Base-by-base conservation (phyloP, 2,113 vertebrate species). In the Nothoprocta perdicaria region DNA sequence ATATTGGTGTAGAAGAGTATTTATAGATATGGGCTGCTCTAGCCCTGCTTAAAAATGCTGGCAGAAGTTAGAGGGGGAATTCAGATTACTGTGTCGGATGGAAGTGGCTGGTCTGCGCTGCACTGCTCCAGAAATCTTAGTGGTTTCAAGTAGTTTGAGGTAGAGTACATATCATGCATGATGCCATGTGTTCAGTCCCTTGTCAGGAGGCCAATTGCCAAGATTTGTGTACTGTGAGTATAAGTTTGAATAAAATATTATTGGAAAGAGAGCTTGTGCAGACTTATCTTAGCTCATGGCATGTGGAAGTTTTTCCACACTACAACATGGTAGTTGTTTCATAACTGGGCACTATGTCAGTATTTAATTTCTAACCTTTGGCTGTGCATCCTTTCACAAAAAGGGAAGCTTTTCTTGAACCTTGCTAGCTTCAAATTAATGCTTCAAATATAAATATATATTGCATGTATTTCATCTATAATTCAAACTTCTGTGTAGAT, bases 1-100 rank as follows among this genome's bases (percentile, higher is more conserved):
- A 94, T 78, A 67, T 38, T 88, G 58, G 22, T 86, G 77, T 62
- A 84, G 89, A 90, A 91, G 38, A 90, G 87, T 94, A 95, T 94
- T 96, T 95, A 90, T 94, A 91, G 89, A 79, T 5, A 46, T 5
- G 21, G 26, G n/a, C 68, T 63, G 48, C 27, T 78, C 26, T n/a
- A 78, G 33, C 22, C 67, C 31, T 35, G 52, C 86, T 95, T 91
- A 90, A 95, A 96, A 95, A 93, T 43, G 88, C 50, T 38, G 48
- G 78, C 91, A 95, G 61, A 84, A 89, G 43, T 31, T 50, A 71
- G 55, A 76, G 22, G 31, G 29, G 82, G 88, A 92, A 90, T 63
- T 94, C 14, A 0, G 69, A 92, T 97, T 83, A 91, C 65, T 26
- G 60, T 0, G 0, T 40, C 77, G 92, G 84, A 63, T 85, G 22